Evolutionary conservation across 2,888 invertebrate species (phyloP).

Genomic region (Perizoma flavofasciatum): DNA sequence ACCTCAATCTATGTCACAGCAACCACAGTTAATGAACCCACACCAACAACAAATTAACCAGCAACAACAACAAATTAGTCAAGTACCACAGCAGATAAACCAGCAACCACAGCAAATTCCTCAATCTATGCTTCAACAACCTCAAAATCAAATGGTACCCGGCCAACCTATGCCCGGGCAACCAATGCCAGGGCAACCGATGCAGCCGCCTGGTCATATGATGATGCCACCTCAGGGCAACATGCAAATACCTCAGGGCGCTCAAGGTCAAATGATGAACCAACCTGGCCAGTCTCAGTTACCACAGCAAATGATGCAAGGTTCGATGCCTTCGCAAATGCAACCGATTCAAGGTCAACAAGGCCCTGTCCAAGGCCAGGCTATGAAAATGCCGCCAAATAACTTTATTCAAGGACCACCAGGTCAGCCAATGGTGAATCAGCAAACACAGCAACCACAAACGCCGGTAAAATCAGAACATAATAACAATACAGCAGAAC

Average conservation of each 20-base stretch:
- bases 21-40: constrained; percentile 36
- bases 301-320: constrained; percentile 38
- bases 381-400: constrained; percentile 39
- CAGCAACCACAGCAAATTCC: constrained; percentile 34
- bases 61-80: constrained; percentile 45
- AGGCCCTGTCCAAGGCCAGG: constrained; percentile 43
- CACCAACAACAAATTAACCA: constrained; percentile 27
- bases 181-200: constrained; percentile 56
- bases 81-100: constrained; percentile 46
- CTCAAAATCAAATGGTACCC: constrained; percentile 41
- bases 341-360: constrained; percentile 32
- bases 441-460: constrained; percentile 53
- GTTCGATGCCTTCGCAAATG: constrained; percentile 38
- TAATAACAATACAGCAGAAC: constrained; percentile 87
- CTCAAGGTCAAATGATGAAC: constrained; percentile 41
- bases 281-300: constrained; percentile 34
- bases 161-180: constrained; percentile 56
- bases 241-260: constrained; percentile 43
- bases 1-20: constrained; percentile 44
- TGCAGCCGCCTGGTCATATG: constrained; percentile 50
- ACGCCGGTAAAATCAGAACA: constrained; percentile 69
- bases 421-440: constrained; percentile 30
- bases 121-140: constrained; percentile 33
- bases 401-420: constrained; percentile 28
- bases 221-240: constrained; percentile 51